These are phyloP conservation scores for Pristiophorus japonicus DNA, from an alignment of 2,113 vertebrate genomes.

Conservation along the genomic window DNA sequence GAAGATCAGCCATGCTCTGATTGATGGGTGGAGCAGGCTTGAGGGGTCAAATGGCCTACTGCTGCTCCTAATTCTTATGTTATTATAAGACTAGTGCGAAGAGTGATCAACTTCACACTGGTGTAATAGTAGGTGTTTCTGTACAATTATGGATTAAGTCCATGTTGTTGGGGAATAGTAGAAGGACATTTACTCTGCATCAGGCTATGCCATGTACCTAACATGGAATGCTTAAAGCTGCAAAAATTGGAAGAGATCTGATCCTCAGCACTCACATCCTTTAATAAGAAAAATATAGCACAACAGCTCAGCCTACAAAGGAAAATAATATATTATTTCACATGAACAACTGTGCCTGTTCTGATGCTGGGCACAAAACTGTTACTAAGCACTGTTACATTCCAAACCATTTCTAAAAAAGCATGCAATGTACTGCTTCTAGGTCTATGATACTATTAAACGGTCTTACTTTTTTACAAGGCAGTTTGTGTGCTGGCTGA, in stretches of 20 bases:
- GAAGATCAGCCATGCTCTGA: no score
- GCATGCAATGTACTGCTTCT: not conserved
- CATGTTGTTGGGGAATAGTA: not conserved
- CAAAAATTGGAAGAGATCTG: not conserved
- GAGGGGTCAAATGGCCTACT: no score
- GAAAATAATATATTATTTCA: not conserved
- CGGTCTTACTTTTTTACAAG: not conserved
- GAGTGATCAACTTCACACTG: not conserved
- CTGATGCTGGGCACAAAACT: not conserved
- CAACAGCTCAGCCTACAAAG: not conserved
- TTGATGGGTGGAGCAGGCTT: no score
- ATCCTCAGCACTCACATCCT: not conserved
- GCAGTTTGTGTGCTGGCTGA: not conserved
- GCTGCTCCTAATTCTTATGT: no score
- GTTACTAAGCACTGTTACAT: not conserved
- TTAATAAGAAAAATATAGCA: not conserved
- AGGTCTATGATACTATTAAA: not conserved
- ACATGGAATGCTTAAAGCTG: not conserved
- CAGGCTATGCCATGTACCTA: not conserved
- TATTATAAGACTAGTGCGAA: not conserved
- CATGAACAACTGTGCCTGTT: not conserved
- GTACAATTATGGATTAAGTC: not conserved
- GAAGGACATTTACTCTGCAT: not conserved
- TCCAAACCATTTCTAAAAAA: not conserved
- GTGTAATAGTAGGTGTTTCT: not conserved